Percentiles rank a stretch among this genome's conserved stretches.
These are phyloP conservation scores for Euphydryas editha DNA, from an alignment of 2,888 invertebrate species.

Conservation along the genomic window DNA sequence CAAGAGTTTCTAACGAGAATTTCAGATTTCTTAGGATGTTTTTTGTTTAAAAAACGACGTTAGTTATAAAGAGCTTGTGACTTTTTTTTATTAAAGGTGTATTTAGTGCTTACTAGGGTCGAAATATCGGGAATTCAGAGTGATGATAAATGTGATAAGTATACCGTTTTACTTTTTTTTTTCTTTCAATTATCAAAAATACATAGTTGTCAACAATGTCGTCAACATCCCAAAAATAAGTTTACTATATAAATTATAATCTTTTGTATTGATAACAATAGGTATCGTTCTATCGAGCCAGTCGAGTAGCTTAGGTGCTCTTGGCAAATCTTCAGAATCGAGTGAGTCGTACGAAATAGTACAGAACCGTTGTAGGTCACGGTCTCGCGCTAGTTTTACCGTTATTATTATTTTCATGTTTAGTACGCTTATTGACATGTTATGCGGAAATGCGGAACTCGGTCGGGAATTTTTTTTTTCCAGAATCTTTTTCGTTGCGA, in stretches of 20 bases:
- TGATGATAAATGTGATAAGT: too few species aligned
- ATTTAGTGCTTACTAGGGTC: too few species aligned
- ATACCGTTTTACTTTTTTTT: too few species aligned
- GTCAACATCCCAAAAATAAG: too few species aligned
- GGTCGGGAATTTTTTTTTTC: slow-evolving; percentile 2
- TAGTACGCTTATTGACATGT: slow-evolving; percentile 26
- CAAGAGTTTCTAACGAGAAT: too few species aligned
- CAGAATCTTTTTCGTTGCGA: neutral
- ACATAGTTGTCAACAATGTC: too few species aligned
- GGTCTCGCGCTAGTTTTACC: slow-evolving; percentile 56
- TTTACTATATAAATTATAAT: neutral
- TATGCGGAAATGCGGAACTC: slow-evolving; percentile 26
- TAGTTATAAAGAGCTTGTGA: too few species aligned
- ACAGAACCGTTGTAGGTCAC: slow-evolving; percentile 51
- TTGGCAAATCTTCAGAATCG: slow-evolving; percentile 39
- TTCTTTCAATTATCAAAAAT: too few species aligned
- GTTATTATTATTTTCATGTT: slow-evolving; percentile 30
- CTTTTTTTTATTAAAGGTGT: too few species aligned
- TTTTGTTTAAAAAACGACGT: too few species aligned
- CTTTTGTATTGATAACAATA: slow-evolving; percentile 39
- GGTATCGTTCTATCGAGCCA: slow-evolving; percentile 35
- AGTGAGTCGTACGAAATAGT: slow-evolving; percentile 38
- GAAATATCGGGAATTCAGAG: too few species aligned
- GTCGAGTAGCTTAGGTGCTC: slow-evolving; percentile 35
- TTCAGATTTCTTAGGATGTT: too few species aligned